A percentile compares a stretch with the other conserved stretches of the same genome.
Conservation (phyloP, 2,113 vertebrate genomes). For the Cryptotis parvus region DNA sequence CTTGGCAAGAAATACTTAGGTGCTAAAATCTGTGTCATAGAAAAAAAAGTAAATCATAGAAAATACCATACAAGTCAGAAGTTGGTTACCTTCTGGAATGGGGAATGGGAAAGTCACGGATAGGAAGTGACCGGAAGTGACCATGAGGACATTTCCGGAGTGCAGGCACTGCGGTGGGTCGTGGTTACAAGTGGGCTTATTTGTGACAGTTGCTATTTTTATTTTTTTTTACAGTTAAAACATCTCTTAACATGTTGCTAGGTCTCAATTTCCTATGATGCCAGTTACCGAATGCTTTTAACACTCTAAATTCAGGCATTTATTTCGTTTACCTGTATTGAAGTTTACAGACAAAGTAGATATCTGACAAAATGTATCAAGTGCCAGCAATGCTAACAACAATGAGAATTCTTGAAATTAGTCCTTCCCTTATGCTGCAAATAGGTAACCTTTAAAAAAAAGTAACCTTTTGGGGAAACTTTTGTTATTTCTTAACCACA, state of each 20-base stretch:
- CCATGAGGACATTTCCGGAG: neutral
- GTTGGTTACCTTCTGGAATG: neutral
- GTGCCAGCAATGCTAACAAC: neutral
- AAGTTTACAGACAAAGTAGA: neutral
- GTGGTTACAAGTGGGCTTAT: neutral
- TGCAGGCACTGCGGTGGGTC: neutral
- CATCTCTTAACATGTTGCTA: no score
- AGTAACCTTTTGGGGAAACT: no score
- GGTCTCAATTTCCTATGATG: neutral
- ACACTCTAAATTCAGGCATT: neutral
- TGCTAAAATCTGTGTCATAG: neutral
- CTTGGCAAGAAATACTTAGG: neutral
- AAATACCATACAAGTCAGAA: neutral
- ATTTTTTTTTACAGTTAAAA: neutral
- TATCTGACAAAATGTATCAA: neutral
- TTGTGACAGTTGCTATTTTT: neutral
- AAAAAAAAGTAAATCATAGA: neutral
- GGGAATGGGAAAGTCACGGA: neutral
- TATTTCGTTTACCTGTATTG: neutral
- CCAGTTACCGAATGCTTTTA: neutral
- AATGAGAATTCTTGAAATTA: neutral
- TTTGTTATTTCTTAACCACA: neutral
- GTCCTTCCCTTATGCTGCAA: neutral
- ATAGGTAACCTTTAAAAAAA: constrained; percentile 10
- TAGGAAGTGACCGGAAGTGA: no score